Percentiles rank a stretch among this genome's conserved stretches.
These are phyloP conservation scores for Elanoides forficatus DNA, from an alignment of 2,113 vertebrate genomes.

Conservation along the genomic window DNA sequence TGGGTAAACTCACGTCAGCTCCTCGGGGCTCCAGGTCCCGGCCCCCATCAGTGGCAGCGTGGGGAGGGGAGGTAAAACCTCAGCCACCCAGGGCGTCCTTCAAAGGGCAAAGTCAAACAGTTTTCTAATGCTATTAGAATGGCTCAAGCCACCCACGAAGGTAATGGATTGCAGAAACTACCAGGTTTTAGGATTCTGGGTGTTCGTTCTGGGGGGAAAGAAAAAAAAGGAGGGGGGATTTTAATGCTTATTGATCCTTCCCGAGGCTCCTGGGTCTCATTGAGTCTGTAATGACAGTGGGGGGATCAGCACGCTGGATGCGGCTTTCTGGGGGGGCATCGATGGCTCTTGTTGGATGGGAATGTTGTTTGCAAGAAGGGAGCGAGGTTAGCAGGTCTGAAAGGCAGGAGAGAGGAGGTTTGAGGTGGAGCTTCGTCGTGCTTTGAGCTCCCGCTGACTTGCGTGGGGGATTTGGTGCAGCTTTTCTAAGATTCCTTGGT, in stretches of 20 bases:
- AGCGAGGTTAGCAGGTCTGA: accelerated
- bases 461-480: neutral
- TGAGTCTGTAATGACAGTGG: accelerated
- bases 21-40: neutral
- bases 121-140: neutral
- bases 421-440: neutral
- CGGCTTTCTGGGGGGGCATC: neutral
- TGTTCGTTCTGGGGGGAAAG: neutral
- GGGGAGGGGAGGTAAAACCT: neutral
- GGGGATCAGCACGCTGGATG: accelerated
- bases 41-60: accelerated
- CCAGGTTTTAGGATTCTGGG: neutral
- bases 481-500: neutral
- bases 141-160: neutral
- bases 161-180: neutral
- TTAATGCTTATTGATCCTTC: neutral
- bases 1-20: neutral
- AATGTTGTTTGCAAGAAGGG: neutral
- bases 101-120: neutral
- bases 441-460: neutral
- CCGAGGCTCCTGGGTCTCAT: neutral
- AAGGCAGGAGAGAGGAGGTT: neutral
- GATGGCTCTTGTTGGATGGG: neutral
- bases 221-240: neutral
- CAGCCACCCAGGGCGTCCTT: neutral